Base-by-base conservation (phyloP, 1,140 invertebrate species). In the Zaprionus gabonicus region DNA sequence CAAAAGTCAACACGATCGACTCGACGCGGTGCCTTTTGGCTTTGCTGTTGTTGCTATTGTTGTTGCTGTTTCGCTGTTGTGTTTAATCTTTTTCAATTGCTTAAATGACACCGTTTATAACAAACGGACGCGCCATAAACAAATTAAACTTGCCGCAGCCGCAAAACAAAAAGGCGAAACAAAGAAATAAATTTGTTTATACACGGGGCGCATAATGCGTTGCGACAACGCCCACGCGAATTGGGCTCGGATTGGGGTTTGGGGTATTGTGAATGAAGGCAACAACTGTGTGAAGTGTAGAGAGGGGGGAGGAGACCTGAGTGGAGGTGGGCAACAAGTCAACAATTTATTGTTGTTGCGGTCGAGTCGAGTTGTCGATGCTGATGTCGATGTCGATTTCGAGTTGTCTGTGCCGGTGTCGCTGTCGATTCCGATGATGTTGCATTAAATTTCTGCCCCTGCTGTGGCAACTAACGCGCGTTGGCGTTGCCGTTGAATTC, bases 381-480 rank as follows among this genome's bases (percentile, higher is more conserved):
- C 56, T 67, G 74, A 83, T 83, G 84, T 66, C 76, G 71, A 44
- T 44, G 84, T 66, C 76, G 71, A 44, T 44, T 44, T 44, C 15
- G 15, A 44, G 41, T 44, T 44, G 41, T 44, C 15, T 46, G 38
- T 41, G 38, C n/a, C 38, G 46, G 7, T 85, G 82, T 27, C 78
- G 66, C 31, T 64, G 74, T 28, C 80, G 31, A 34, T 34, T 34
- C 31, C 31, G 68, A 88, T 88, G 85, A 87, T 84, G 81, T 83
- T 87, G 85, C 84, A 88, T 84, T 88, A 88, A 87, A 88, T 84
- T 78, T 56, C 41, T 81, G 75, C 80, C 66, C 81, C 82, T 65
- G 82, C 82, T 74, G 76, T 58, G 78, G 41, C 65, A 44, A 46
- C 63, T 68, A 69, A 70, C 25, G 36, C 12, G 23, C 25, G 81